phyloP scores from a whole-genome alignment of 2,797 vertebrate genomes.

The Lycodopsis pacificus region DNA sequence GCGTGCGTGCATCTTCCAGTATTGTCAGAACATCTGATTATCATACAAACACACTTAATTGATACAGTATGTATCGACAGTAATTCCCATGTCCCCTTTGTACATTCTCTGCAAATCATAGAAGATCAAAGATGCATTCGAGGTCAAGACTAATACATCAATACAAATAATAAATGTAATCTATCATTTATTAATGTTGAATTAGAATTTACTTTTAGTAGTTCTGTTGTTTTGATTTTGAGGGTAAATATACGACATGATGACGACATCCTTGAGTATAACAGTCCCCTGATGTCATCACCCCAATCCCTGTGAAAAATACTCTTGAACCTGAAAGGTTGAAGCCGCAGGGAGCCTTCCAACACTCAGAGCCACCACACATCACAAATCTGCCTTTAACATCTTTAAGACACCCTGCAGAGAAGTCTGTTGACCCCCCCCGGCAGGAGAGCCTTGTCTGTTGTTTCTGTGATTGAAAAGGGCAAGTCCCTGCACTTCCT shows the following conservation, averaged over 20 bases:
- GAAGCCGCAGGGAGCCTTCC: constrained; percentile 50
- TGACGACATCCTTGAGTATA: background rate
- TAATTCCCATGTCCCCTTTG: background rate
- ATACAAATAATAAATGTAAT: background rate
- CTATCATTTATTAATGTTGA: background rate
- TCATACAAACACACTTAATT: background rate
- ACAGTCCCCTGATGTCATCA: constrained; percentile 29
- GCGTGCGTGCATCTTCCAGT: background rate
- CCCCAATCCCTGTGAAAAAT: constrained; percentile 11
- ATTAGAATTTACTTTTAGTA: background rate
- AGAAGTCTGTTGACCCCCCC: constrained; percentile 70
- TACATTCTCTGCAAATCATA: background rate
- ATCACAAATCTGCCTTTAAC: constrained; percentile 60
- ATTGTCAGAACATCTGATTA: background rate
- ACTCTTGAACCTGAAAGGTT: constrained; percentile 22
- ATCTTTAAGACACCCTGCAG: constrained; percentile 64
- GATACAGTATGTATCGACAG: background rate
- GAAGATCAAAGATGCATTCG: background rate
- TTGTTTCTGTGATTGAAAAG: constrained; percentile 76
- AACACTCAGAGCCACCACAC: constrained; percentile 35
- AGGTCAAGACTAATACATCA: background rate
- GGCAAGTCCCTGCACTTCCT: constrained; percentile 57
- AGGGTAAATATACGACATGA: background rate
- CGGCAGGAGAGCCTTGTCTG: constrained; percentile 77
- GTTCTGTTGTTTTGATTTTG: background rate